Percentiles rank a stretch among this genome's conserved stretches.
Conservation (phyloP, 2,113 vertebrate genomes). For the Argyrosomus japonicus region DNA sequence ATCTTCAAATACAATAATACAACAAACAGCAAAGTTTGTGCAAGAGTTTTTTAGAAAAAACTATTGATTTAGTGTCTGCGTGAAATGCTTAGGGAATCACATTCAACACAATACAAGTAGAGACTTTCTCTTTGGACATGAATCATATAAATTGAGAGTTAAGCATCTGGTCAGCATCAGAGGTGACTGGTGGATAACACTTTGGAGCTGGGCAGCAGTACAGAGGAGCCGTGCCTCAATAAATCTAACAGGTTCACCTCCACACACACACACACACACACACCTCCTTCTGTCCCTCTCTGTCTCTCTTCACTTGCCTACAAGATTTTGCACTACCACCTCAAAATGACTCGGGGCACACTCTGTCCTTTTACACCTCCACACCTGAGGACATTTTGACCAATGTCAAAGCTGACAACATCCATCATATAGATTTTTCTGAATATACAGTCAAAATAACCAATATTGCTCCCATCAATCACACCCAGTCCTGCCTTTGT, state of each 20-base stretch:
- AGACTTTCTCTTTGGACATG: constrained; percentile 1
- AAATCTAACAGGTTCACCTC: constrained; percentile 11
- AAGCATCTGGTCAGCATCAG: not conserved
- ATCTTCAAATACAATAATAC: not conserved
- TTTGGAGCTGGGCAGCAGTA: not conserved
- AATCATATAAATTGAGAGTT: not conserved
- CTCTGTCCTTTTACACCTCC: not conserved
- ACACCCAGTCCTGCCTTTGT: not conserved
- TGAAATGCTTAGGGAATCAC: not conserved
- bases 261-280: not conserved
- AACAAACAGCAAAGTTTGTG: not conserved
- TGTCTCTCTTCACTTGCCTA: not conserved
- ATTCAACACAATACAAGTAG: constrained; percentile 2
- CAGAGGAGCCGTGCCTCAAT: constrained; percentile 3
- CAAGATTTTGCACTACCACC: not conserved
- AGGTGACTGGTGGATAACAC: not conserved
- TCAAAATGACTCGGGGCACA: constrained; percentile 1
- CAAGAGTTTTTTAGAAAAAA: not conserved
- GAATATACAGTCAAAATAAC: constrained; percentile 13
- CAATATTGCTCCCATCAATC: constrained; percentile 46
- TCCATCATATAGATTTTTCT: constrained; percentile 19
- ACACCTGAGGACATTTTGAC: constrained; percentile 7
- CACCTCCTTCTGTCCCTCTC: not conserved
- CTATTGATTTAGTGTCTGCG: not conserved
- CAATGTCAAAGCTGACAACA: constrained; percentile 1